These are phyloP conservation scores for Dasyprocta punctata DNA, from an alignment of 2,113 vertebrate genomes.

Conservation along the genomic window DNA sequence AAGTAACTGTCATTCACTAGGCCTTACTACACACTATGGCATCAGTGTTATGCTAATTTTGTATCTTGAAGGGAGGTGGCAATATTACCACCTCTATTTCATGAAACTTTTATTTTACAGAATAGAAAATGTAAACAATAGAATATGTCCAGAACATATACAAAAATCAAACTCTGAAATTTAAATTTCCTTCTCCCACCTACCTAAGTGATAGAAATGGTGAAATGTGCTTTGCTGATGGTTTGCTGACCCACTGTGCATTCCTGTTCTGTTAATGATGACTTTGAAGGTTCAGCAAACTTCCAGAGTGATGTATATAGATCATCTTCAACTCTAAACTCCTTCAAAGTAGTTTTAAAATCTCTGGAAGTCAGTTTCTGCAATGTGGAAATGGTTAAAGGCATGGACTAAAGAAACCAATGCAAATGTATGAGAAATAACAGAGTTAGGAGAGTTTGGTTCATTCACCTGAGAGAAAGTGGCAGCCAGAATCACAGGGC, in stretches of 20 bases:
- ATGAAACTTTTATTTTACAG: not conserved
- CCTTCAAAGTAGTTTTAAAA: not conserved
- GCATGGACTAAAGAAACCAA: not conserved
- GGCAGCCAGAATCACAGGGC: not conserved
- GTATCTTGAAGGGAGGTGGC: not conserved
- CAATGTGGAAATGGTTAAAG: not conserved
- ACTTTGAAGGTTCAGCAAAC: not conserved
- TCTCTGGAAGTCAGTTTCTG: not conserved
- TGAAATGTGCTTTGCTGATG: not conserved
- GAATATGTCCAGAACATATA: not conserved
- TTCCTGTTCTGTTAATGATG: not conserved
- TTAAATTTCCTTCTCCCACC: not conserved
- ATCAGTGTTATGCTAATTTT: not conserved
- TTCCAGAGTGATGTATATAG: not conserved
- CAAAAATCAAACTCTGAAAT: not conserved
- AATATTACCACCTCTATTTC: not conserved
- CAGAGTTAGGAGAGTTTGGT: not conserved
- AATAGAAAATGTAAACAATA: not conserved
- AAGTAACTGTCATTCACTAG: not conserved
- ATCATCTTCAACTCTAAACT: not conserved
- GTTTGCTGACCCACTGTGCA: not conserved
- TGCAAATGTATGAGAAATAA: not conserved
- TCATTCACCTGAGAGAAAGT: not conserved
- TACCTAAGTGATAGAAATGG: not conserved
- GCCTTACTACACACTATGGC: not conserved